Evolutionary conservation across 2,888 invertebrate genomes (phyloP).

Genomic region (Ryuthela nishihirai): DNA sequence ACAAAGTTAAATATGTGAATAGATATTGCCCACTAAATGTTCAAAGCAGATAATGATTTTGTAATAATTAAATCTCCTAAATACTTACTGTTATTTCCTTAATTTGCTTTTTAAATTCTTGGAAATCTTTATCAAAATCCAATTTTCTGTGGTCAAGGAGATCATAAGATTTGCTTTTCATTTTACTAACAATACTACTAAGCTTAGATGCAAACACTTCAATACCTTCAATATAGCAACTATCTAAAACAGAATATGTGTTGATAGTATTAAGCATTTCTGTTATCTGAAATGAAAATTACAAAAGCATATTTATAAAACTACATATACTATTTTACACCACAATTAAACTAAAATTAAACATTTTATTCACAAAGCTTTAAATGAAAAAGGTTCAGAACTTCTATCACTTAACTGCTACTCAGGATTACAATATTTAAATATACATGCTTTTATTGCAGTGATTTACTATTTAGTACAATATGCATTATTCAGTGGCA

Average conservation of each 20-base stretch:
- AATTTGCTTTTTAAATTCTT: constrained; percentile 64
- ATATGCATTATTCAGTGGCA: too few relatives aligned
- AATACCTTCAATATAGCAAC: constrained; percentile 74
- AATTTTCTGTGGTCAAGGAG: constrained; percentile 71
- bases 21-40: background rate
- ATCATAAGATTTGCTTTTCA: constrained; percentile 70
- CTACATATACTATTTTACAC: constrained; percentile 45
- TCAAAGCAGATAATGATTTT: background rate
- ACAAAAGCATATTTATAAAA: constrained; percentile 45
- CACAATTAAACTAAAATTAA: background rate
- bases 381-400: too few relatives aligned
- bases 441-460: too few relatives aligned
- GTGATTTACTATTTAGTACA: too few relatives aligned
- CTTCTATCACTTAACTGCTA: too few relatives aligned
- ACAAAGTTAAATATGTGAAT: background rate
- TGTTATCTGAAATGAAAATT: constrained; percentile 60
- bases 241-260: constrained; percentile 68
- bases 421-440: too few relatives aligned
- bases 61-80: too few relatives aligned
- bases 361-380: too few relatives aligned
- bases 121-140: constrained; percentile 73
- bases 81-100: constrained; percentile 62
- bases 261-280: constrained; percentile 68
- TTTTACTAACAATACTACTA: constrained; percentile 61
- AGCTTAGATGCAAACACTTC: constrained; percentile 67